Evolutionary conservation across 2,113 vertebrate species (phyloP).

Genomic region (Paratilapia polleni): DNA sequence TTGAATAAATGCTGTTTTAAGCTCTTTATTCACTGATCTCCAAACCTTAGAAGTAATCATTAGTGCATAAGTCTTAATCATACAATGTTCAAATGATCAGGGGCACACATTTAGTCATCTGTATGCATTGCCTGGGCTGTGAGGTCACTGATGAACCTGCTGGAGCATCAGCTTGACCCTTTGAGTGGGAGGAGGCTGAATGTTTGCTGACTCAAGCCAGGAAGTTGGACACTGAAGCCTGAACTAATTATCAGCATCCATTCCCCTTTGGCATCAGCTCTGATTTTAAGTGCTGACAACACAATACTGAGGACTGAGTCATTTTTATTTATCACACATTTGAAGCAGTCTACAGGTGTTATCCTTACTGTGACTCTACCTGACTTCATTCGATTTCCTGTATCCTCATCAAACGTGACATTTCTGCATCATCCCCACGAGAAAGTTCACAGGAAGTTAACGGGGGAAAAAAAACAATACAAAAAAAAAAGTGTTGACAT

Average conservation of each 20-base stretch:
- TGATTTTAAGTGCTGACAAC: not conserved
- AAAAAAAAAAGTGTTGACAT: not conserved
- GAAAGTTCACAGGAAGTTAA: not conserved
- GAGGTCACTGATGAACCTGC: not conserved
- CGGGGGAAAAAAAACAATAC: too few species aligned
- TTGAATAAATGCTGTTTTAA: not conserved
- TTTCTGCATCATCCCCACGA: not conserved
- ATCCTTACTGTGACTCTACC: not conserved
- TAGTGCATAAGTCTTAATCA: not conserved
- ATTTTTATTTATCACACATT: accelerated
- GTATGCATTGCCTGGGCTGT: not conserved
- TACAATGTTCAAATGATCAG: not conserved
- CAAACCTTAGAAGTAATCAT: accelerated
- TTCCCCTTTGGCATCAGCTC: not conserved
- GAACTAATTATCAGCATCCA: not conserved
- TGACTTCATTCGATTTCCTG: not conserved
- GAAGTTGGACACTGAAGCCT: not conserved
- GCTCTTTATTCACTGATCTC: not conserved
- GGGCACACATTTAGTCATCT: not conserved
- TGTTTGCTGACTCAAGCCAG: not conserved
- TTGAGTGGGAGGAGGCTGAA: not conserved
- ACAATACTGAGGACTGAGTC: not conserved
- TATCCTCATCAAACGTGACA: not conserved
- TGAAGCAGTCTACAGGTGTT: not conserved
- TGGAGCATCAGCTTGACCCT: not conserved